A percentile compares a stretch with the other conserved stretches of the same genome.
phyloP scores from a whole-genome alignment of 2,113 vertebrate genomes.

The Corythornis madagascariensis region DNA sequence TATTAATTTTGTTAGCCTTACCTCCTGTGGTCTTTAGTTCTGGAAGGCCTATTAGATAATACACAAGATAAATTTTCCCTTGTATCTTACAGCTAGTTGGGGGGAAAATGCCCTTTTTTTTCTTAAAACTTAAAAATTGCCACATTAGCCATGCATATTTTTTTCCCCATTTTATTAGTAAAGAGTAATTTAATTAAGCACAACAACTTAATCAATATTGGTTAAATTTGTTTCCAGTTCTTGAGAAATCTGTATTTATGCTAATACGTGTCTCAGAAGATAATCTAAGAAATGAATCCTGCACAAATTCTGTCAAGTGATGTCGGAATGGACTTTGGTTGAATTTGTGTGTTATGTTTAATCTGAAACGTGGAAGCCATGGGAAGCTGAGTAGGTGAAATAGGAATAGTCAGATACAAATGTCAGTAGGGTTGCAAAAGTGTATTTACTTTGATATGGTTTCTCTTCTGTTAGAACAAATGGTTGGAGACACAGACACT shows the following conservation, averaged over 20 bases:
- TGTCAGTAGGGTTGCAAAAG: not conserved
- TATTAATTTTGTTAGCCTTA: conserved; percentile 99
- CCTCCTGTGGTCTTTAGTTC: conserved; percentile 91
- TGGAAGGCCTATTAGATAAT: conserved; percentile 90
- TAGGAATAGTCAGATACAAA: not conserved
- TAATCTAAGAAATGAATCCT: not conserved
- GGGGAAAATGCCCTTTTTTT: conserved; percentile 71
- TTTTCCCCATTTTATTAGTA: conserved; percentile 54
- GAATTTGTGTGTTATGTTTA: not conserved
- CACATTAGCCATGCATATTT: conserved; percentile 48
- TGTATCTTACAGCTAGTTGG: conserved; percentile 71
- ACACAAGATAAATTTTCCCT: conserved; percentile 81
- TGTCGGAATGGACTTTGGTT: not conserved
- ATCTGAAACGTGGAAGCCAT: not conserved
- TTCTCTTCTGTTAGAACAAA: not conserved
- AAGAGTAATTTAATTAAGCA: conserved; percentile 68
- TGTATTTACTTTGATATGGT: not conserved
- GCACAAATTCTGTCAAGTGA: not conserved
- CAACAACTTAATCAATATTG: conserved; percentile 59
- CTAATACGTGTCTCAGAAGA: not conserved
- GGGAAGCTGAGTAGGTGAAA: not conserved
- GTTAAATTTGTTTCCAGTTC: conserved; percentile 44
- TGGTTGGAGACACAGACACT: not conserved
- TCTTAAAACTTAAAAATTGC: conserved; percentile 72
- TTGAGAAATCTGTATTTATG: conserved; percentile 31